Conservation (phyloP, 1,140 invertebrate species). For the Amyelois transitella region DNA sequence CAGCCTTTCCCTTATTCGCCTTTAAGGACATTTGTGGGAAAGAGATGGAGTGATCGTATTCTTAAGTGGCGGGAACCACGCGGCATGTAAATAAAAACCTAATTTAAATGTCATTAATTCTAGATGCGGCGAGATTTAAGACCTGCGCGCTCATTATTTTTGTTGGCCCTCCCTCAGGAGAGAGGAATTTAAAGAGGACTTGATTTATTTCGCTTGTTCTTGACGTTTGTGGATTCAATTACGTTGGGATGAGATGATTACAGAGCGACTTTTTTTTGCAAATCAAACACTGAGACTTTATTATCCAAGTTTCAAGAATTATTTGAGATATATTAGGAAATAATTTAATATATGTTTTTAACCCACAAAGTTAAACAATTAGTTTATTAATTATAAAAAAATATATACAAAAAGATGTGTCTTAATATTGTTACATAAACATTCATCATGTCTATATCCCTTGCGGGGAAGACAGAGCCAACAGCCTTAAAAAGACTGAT, state of each 20-base stretch:
- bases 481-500: too few relatives aligned
- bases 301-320: background rate
- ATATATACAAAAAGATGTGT: too few relatives aligned
- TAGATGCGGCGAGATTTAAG: background rate
- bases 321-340: background rate
- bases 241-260: background rate
- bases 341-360: background rate
- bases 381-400: too few relatives aligned
- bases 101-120: background rate
- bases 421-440: too few relatives aligned
- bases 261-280: background rate
- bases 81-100: background rate
- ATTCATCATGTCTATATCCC: too few relatives aligned
- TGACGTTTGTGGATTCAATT: background rate
- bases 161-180: background rate
- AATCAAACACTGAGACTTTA: background rate
- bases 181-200: background rate
- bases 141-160: background rate
- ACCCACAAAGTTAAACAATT: too few relatives aligned
- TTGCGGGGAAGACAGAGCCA: too few relatives aligned
- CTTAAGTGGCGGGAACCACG: too few relatives aligned
- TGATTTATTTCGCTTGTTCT: background rate
- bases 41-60: too few relatives aligned
- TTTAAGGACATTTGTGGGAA: too few relatives aligned
- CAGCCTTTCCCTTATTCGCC: too few relatives aligned